A percentile compares a stretch with the other conserved stretches of the same genome.
Conservation (phyloP, 1,140 invertebrate species). For the Sminthurinus signatus region DNA sequence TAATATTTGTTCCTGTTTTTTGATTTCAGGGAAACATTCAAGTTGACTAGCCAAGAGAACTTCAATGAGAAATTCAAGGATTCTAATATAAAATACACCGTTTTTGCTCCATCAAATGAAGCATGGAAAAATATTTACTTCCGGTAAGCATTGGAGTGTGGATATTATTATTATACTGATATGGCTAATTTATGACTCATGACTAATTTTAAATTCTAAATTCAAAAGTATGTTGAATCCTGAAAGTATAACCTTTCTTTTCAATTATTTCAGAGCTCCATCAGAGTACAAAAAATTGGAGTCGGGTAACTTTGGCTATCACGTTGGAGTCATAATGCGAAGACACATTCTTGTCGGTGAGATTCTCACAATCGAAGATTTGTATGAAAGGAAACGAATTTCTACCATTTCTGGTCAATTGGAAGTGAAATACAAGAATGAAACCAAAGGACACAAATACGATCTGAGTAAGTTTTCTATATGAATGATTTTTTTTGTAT, state of each 20-base stretch:
- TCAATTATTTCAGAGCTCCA: too few relatives aligned
- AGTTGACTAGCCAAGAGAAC: slow-evolving; percentile 60
- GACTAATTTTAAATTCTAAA: too few relatives aligned
- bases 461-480: not conserved
- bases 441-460: slow-evolving; percentile 21
- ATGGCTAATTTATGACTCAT: too few relatives aligned
- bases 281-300: slow-evolving; percentile 75
- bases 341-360: slow-evolving; percentile 52
- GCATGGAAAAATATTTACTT: slow-evolving; percentile 71
- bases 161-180: too few relatives aligned
- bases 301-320: slow-evolving; percentile 69
- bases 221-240: too few relatives aligned
- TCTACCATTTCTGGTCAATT: slow-evolving; percentile 33
- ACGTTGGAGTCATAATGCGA: slow-evolving; percentile 55
- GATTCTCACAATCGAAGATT: slow-evolving; percentile 67
- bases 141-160: too few relatives aligned
- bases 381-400: slow-evolving; percentile 50
- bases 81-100: slow-evolving; percentile 73
- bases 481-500: too few relatives aligned
- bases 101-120: slow-evolving; percentile 79
- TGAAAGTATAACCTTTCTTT: too few relatives aligned
- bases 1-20: slow-evolving; percentile 1
- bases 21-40: slow-evolving; percentile 60
- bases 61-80: slow-evolving; percentile 74
- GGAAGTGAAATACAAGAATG: slow-evolving; percentile 35